phyloP scores from a whole-genome alignment of 2,888 invertebrate species.

The Cosmia trapezina region DNA sequence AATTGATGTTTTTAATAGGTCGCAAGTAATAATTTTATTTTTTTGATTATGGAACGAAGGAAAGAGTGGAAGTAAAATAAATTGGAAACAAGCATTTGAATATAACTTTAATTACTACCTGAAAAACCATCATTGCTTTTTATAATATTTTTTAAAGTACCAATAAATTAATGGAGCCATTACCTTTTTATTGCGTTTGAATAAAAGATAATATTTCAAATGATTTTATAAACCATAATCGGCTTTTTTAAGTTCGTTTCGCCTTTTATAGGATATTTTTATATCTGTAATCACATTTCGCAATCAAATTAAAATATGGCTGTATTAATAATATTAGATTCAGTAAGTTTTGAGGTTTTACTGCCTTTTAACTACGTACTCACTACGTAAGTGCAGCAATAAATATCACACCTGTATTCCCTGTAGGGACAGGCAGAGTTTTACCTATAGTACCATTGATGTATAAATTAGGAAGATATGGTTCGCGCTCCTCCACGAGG shows the following conservation, averaged over 20 bases:
- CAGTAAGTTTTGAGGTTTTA: not conserved
- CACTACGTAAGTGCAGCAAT: not conserved
- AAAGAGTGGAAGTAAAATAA: not conserved
- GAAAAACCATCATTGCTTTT: constrained; percentile 10
- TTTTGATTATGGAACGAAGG: not conserved
- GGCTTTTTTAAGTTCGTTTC: constrained; percentile 18
- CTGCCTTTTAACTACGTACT: not conserved
- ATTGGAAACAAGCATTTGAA: not conserved
- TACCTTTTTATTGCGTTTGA: constrained; percentile 50
- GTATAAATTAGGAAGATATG: no score
- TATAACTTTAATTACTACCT: not conserved
- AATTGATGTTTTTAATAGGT: not conserved
- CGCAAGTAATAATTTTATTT: not conserved
- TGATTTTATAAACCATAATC: constrained; percentile 39
- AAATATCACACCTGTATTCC: not conserved
- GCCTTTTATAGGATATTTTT: constrained; percentile 29
- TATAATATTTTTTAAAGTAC: constrained; percentile 18
- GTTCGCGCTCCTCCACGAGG: no score
- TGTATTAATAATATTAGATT: not conserved
- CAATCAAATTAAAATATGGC: constrained; percentile 39
- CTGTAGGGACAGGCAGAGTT: not conserved
- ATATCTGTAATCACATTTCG: constrained; percentile 25
- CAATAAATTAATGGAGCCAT: constrained; percentile 46
- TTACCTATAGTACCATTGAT: no score
- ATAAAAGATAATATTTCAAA: constrained; percentile 49